These are phyloP conservation scores for Apostichopus parvimensis DNA, from an alignment of 35 echinoderm and acorn worm genomes.

Conservation along the genomic window DNA sequence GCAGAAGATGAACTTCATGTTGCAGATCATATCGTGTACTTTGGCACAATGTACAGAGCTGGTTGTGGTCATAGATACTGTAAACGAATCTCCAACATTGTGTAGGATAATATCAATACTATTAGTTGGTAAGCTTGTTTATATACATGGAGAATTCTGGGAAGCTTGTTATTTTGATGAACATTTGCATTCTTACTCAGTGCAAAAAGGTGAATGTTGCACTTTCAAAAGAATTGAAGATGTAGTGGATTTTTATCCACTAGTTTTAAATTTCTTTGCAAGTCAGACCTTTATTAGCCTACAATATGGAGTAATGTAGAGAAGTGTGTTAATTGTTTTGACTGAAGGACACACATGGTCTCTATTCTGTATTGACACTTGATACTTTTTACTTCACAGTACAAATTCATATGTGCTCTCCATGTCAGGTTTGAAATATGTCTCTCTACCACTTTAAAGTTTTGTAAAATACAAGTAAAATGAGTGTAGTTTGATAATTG, in stretches of 20 bases:
- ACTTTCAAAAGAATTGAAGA: not conserved
- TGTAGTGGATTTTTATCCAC: conserved; percentile 7
- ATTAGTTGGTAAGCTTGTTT: not conserved
- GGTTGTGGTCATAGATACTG: not conserved
- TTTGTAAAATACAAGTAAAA: too few species aligned
- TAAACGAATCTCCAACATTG: not conserved
- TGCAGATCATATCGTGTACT: not conserved
- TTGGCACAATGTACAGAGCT: conserved; percentile 22
- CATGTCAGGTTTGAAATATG: too few species aligned
- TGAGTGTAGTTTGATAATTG: too few species aligned
- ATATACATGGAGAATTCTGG: not conserved
- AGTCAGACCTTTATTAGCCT: too few species aligned
- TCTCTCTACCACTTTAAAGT: too few species aligned
- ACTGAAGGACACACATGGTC: too few species aligned
- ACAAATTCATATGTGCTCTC: too few species aligned
- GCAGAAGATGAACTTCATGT: not conserved
- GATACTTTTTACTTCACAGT: too few species aligned
- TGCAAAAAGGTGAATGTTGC: not conserved
- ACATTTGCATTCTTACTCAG: conserved; percentile 8
- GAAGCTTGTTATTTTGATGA: conserved; percentile 1
- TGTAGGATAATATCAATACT: not conserved
- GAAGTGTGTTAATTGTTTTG: too few species aligned
- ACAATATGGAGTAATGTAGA: too few species aligned
- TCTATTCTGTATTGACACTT: too few species aligned
- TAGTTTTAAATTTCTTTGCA: not conserved